Percentiles rank a stretch among this genome's conserved stretches.
phyloP scores from a whole-genome alignment of 2,797 vertebrate genomes.

The Chrysocyon brachyurus region DNA sequence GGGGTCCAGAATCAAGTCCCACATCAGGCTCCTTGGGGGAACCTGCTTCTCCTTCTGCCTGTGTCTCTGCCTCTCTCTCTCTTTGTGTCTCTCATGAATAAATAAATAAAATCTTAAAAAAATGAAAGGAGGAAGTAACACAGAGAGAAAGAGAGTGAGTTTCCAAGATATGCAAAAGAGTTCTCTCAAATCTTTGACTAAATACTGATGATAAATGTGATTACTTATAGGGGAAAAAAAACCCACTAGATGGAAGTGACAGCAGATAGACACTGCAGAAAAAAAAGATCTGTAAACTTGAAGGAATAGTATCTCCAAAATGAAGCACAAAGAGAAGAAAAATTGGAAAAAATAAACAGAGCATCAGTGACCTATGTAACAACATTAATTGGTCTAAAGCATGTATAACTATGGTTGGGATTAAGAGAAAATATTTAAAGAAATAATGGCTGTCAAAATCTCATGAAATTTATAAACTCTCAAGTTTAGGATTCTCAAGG shows the following conservation, averaged over 20 bases:
- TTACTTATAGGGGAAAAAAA: neutral
- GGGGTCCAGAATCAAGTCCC: no score
- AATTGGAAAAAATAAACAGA: neutral
- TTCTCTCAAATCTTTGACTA: neutral
- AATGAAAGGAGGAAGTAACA: neutral
- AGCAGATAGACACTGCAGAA: neutral
- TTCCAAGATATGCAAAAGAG: neutral
- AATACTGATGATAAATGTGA: neutral
- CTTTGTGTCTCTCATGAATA: no score
- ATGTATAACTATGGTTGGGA: neutral
- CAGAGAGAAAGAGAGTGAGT: neutral
- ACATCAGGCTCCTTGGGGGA: no score
- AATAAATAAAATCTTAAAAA: no score
- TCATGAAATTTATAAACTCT: neutral
- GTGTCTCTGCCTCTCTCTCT: no score
- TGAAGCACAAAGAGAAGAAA: neutral
- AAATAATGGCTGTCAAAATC: neutral
- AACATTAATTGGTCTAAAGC: neutral
- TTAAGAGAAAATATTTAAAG: neutral
- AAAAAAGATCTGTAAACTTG: neutral
- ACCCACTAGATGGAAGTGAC: neutral
- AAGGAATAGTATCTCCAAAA: neutral
- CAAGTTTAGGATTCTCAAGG: neutral
- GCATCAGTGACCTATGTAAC: neutral
- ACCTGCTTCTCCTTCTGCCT: no score